Percentiles rank a stretch among this genome's conserved stretches.
Evolutionary conservation across 2,113 vertebrate genomes (phyloP).

Genomic region (Erpornis zantholeuca): DNA sequence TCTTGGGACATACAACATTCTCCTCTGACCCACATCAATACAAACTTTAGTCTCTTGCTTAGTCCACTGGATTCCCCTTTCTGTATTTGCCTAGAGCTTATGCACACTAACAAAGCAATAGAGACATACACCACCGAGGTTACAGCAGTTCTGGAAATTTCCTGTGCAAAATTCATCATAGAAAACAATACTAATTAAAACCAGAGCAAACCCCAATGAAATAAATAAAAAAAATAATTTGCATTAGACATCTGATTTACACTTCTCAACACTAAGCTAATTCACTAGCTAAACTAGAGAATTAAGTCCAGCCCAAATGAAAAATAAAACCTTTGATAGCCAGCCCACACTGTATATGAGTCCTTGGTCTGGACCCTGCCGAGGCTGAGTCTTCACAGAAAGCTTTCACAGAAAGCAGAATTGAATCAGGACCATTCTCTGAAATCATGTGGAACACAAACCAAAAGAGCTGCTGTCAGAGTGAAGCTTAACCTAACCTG

Average conservation of each 20-base stretch:
- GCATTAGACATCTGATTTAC: background rate
- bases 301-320: background rate
- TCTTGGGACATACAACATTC: background rate
- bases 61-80: background rate
- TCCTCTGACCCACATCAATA: background rate
- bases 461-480: background rate
- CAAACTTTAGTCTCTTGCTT: background rate
- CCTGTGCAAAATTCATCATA: background rate
- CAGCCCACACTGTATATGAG: background rate
- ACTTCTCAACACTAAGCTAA: background rate
- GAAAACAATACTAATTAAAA: constrained; percentile 3
- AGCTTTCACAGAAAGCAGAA: background rate
- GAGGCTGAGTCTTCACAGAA: background rate
- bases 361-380: background rate
- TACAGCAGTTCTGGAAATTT: background rate
- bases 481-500: background rate
- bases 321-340: background rate
- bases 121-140: background rate
- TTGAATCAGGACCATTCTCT: background rate
- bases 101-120: background rate
- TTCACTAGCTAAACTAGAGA: background rate
- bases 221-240: background rate
- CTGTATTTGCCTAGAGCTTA: background rate
- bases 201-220: background rate
- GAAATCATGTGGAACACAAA: background rate